Base-by-base conservation (phyloP, 2,888 invertebrate species). In the Limnephilus auricula region DNA sequence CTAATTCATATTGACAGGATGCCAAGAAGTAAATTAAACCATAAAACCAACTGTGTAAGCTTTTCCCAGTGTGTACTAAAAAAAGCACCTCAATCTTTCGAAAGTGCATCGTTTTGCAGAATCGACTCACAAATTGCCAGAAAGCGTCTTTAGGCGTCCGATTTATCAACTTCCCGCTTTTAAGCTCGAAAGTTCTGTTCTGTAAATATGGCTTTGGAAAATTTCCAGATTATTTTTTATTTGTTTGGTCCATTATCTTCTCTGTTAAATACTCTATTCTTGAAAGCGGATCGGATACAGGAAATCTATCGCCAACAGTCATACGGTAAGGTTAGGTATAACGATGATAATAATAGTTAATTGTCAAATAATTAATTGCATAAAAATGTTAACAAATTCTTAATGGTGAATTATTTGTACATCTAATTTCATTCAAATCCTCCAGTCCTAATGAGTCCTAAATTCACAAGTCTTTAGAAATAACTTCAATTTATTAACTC, bases 141-240 rank as follows among this genome's bases (percentile, higher is more conserved):
- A 25, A 65, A 65, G 65, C 65, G 9, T 65, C n/a, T 65, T 65
- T 65, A 25, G 34, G 82, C 82, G 34, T 25, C 82, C 34, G 34
- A 82, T 82, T 82, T 34, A 82, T 82, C 82, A 34, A 82, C 32
- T 18, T 82, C 25, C 25, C 82, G 65, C 65, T 65, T 65, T 65
- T 65, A 25, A 65, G 25, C 9, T 65, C 9, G 65, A 15, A 34
- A 25, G 6, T 82, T 82, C 34, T 40, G 40, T 85, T 85, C 85
- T 45, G 85, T 45, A 85, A 82, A 85, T 85, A 40, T 85, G 85
- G 45, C 45, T 30, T 45, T 85, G 85, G 85, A 85, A 15, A 34
- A 15, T 13, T 85, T 85, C 85, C 85, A 85, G 40, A 84, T 40
- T 30, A 15, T 30, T 85, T 45, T 85, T 85, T 15, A 13, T 40